Conservation (phyloP, 1,140 invertebrate species). For the Ceratitis capitata region DNA sequence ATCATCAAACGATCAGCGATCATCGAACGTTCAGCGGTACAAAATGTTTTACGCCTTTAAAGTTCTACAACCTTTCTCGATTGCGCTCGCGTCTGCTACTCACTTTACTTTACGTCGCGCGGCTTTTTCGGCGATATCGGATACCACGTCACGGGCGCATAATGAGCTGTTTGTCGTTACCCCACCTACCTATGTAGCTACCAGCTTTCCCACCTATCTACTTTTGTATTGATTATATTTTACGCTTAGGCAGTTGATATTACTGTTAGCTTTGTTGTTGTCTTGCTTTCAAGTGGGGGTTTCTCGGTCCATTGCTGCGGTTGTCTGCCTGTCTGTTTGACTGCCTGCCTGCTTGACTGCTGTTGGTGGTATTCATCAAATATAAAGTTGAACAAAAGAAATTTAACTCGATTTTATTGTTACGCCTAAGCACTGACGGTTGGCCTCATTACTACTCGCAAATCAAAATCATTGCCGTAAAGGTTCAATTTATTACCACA, state of each 20-base stretch:
- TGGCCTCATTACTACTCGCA: neutral
- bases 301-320: too few species aligned
- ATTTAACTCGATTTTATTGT: constrained; percentile 10
- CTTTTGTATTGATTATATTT: neutral
- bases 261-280: neutral
- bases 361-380: constrained; percentile 17
- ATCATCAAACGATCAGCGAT: neutral
- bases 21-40: neutral
- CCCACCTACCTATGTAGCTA: neutral
- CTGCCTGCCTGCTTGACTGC: neutral
- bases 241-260: neutral
- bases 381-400: constrained; percentile 20
- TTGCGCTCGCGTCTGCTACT: neutral
- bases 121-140: neutral
- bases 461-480: constrained; percentile 32
- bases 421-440: neutral
- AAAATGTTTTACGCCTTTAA: constrained; percentile 11
- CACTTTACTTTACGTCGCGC: neutral
- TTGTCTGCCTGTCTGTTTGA: neutral
- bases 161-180: constrained; percentile 21
- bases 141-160: neutral
- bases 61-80: constrained; percentile 6
- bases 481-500: constrained; percentile 34
- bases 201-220: neutral
- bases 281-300: neutral